Conservation (phyloP, 1,140 invertebrate genomes). For the Papilio aristodemus region DNA sequence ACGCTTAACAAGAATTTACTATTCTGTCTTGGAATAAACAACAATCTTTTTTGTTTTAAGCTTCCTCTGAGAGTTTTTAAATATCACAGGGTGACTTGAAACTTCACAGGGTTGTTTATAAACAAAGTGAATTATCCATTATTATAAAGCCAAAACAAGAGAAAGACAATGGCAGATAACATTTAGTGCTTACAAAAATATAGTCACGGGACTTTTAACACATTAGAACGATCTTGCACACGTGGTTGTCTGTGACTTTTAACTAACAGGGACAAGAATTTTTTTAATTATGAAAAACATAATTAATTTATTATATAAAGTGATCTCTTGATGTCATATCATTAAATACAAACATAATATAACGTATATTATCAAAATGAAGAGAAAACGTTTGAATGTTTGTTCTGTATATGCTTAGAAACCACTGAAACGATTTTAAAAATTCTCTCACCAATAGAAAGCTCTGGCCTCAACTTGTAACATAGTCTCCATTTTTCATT, state of each 20-base stretch:
- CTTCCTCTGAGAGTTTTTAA: constrained; percentile 2
- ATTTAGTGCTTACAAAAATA: constrained; percentile 21
- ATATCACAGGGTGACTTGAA: background rate
- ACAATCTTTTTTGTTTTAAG: constrained; percentile 8
- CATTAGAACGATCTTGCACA: background rate
- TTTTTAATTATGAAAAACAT: no score
- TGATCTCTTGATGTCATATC: no score
- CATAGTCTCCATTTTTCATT: no score
- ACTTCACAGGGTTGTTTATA: constrained; percentile 18
- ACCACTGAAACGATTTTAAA: no score
- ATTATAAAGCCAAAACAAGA: constrained; percentile 4
- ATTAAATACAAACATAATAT: no score
- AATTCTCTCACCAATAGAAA: no score
- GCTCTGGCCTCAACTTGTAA: no score
- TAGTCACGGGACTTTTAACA: background rate
- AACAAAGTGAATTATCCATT: constrained; percentile 2
- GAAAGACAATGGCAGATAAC: constrained; percentile 1
- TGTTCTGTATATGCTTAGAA: no score
- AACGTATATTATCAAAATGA: no score
- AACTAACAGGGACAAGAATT: no score
- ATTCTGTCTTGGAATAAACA: background rate
- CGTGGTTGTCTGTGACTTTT: background rate
- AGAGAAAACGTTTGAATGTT: no score
- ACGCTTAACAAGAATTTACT: background rate
- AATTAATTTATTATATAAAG: no score